A percentile compares a stretch with the other conserved stretches of the same genome.
Evolutionary conservation across 2,113 vertebrate genomes (phyloP).

Genomic region (Xiphophorus couchianus): DNA sequence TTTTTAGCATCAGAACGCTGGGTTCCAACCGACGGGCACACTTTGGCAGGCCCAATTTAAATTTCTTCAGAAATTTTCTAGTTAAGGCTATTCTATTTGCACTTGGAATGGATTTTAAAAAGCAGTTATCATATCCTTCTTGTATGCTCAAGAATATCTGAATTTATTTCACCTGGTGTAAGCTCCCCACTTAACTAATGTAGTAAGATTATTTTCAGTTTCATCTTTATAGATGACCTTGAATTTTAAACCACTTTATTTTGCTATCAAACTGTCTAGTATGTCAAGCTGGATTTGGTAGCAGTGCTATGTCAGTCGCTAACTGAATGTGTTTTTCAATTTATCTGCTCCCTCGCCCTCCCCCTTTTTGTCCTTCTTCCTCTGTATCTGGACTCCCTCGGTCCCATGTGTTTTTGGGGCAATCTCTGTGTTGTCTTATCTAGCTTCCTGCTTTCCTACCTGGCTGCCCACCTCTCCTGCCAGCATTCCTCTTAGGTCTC

Average conservation of each 20-base stretch:
- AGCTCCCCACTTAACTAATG: constrained; percentile 36
- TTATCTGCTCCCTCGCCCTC: constrained; percentile 67
- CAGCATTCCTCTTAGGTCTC: constrained; percentile 80
- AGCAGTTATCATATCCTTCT: no score
- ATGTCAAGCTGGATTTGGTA: constrained; percentile 87
- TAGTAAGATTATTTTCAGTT: constrained; percentile 38
- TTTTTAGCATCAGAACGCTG: no score
- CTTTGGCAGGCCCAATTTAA: no score
- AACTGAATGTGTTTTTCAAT: constrained; percentile 89
- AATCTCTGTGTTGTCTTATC: constrained; percentile 70
- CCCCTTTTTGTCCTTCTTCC: constrained; percentile 55
- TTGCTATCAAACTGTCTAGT: constrained; percentile 89
- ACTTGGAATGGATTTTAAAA: not conserved
- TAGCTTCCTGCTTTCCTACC: constrained; percentile 47
- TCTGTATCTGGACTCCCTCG: constrained; percentile 61
- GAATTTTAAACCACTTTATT: constrained; percentile 80
- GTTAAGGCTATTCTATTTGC: not conserved
- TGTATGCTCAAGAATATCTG: not conserved
- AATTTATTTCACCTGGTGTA: constrained; percentile 15
- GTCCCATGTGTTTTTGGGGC: constrained; percentile 74
- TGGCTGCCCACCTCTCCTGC: constrained; percentile 84
- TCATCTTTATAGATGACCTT: constrained; percentile 74
- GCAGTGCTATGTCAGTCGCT: constrained; percentile 82
- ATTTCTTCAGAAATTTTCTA: no score
- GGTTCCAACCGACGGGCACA: no score